phyloP scores from a whole-genome alignment of 2,797 vertebrate species.

The Darevskia mixta region DNA sequence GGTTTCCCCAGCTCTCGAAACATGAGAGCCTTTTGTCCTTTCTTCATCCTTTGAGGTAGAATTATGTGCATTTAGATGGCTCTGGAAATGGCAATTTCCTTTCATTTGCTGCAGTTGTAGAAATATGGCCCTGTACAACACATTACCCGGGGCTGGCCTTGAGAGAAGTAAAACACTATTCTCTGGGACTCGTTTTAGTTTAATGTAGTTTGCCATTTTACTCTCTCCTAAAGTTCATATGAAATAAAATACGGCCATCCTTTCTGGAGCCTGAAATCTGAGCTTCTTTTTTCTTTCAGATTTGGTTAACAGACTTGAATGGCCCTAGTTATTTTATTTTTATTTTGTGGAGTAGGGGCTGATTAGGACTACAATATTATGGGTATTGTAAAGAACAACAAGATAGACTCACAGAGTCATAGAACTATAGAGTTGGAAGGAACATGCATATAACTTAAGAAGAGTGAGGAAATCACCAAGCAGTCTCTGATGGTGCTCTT shows the following conservation, averaged over 20 bases:
- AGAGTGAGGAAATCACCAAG: neutral
- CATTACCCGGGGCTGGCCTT: neutral
- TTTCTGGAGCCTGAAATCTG: neutral
- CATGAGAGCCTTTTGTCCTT: neutral
- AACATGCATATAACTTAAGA: neutral
- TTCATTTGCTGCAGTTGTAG: neutral
- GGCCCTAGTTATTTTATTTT: neutral
- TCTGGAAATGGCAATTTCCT: neutral
- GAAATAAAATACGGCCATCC: neutral
- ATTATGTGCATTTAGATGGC: neutral
- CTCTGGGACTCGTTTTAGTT: neutral
- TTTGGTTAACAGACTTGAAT: conserved; percentile 4
- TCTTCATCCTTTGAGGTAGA: neutral
- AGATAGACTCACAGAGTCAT: neutral
- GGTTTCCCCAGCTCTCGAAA: neutral
- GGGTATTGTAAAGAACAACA: neutral
- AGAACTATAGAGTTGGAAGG: no score
- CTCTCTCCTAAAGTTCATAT: neutral
- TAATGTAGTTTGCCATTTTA: conserved; percentile 5
- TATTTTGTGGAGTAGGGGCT: neutral
- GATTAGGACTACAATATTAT: neutral
- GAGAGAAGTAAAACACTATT: neutral
- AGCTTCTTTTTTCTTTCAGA: neutral
- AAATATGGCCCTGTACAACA: neutral
- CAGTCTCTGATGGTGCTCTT: neutral